phyloP scores from a whole-genome alignment of 2,113 vertebrate species.

The Cavia aperea region DNA sequence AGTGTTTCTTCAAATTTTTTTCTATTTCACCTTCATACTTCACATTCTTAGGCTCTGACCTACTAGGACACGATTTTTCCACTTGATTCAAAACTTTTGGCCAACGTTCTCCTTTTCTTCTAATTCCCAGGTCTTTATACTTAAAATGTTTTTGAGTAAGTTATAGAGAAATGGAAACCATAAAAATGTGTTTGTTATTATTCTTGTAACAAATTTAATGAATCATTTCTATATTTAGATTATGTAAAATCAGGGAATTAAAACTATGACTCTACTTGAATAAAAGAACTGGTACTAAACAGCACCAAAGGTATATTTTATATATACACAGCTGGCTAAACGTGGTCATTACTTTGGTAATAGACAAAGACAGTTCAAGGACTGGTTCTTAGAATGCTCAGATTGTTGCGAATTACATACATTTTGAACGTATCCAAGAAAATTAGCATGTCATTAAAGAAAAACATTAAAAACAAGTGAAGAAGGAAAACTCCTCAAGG shows the following conservation, averaged over 20 bases:
- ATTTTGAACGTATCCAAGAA: neutral
- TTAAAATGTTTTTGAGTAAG: neutral
- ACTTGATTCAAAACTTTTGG: neutral
- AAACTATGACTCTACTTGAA: neutral
- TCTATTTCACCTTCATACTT: neutral
- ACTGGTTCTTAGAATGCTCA: neutral
- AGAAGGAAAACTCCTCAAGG: neutral
- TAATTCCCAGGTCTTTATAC: neutral
- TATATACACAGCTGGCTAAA: neutral
- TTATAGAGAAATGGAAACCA: constrained; percentile 8
- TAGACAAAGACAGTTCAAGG: neutral
- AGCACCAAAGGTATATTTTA: neutral
- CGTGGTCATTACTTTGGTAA: neutral
- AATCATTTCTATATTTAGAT: neutral
- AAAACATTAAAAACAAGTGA: neutral
- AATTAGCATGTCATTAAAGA: neutral
- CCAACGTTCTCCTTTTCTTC: neutral
- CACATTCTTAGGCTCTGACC: neutral
- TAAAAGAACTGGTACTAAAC: neutral
- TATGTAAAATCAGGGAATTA: neutral
- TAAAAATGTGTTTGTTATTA: neutral
- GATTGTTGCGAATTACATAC: neutral
- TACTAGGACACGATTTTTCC: neutral
- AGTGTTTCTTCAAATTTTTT: neutral
- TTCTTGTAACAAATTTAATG: neutral